Percentiles rank a stretch among this genome's conserved stretches.
phyloP scores from a whole-genome alignment of 2,888 invertebrate species.

The Drosophila recens region DNA sequence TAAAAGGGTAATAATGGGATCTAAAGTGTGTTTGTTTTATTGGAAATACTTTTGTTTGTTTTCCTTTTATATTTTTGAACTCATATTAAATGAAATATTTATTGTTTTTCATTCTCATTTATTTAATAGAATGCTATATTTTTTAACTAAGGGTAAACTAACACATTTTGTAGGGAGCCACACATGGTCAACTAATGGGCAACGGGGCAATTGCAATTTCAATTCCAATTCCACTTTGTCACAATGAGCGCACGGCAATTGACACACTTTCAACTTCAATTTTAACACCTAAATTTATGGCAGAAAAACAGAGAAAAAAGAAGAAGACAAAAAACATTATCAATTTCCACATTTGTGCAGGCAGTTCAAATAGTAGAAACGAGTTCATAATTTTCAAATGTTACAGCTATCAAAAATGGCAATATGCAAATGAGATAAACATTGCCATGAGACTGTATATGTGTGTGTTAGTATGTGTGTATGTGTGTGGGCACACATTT shows the following conservation, averaged over 20 bases:
- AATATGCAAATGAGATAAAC: conserved; percentile 63
- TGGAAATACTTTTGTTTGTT: neutral
- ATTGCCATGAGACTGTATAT: conserved; percentile 17
- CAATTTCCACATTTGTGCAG: conserved; percentile 55
- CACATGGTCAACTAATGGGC: conserved; percentile 30
- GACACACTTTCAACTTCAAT: conserved; percentile 62
- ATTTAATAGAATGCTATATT: neutral
- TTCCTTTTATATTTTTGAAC: neutral
- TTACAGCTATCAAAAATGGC: conserved; percentile 47
- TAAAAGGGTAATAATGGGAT: neutral
- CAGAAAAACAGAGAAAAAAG: conserved; percentile 17
- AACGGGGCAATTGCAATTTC: conserved; percentile 35
- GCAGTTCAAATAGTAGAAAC: conserved; percentile 34
- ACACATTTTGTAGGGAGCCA: conserved; percentile 6
- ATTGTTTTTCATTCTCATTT: neutral
- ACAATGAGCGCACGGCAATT: conserved; percentile 59
- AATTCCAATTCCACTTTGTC: conserved; percentile 43
- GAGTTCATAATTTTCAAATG: conserved; percentile 55
- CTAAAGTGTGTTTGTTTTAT: neutral
- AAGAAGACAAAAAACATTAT: conserved; percentile 16
- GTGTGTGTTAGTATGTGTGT: conserved; percentile 18
- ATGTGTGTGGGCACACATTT: conserved; percentile 60
- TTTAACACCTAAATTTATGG: conserved; percentile 66
- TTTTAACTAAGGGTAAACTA: neutral
- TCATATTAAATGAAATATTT: neutral